Evolutionary conservation across 2,113 vertebrate genomes (phyloP).

Genomic region (Phoenicopterus ruber): DNA sequence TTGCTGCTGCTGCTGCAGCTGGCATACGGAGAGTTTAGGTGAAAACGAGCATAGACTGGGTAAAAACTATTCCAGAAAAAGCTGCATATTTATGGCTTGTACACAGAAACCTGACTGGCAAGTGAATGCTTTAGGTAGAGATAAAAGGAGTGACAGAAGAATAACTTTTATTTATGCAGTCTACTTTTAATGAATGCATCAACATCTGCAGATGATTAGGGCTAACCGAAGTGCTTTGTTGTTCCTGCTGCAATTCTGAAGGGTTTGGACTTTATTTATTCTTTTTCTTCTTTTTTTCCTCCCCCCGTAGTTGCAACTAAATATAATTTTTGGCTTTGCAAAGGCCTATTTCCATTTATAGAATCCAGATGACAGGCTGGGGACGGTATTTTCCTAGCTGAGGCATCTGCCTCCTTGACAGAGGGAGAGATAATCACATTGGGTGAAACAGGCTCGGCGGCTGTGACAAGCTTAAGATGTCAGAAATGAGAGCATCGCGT

Average conservation of each 20-base stretch:
- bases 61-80: conserved; percentile 3
- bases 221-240: conserved; percentile 7
- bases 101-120: neutral
- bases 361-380: conserved; percentile 51
- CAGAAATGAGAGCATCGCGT: neutral
- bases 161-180: neutral
- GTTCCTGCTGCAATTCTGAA: neutral
- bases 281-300: neutral
- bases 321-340: conserved; percentile 34
- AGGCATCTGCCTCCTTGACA: conserved; percentile 51
- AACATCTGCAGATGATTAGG: neutral
- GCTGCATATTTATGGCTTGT: conserved; percentile 4
- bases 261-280: neutral
- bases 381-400: conserved; percentile 16
- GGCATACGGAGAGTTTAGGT: neutral
- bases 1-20: neutral
- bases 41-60: neutral
- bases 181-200: neutral
- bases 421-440: conserved; percentile 17
- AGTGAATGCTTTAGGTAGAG: conserved; percentile 1
- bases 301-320: neutral
- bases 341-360: conserved; percentile 47
- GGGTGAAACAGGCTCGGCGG: conserved; percentile 16
- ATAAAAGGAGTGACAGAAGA: conserved; percentile 35
- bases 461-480: conserved; percentile 21